Percentiles rank a stretch among this genome's conserved stretches.
These are phyloP conservation scores for Zalophus californianus DNA, from an alignment of 2,797 vertebrate genomes.

Conservation along the genomic window DNA sequence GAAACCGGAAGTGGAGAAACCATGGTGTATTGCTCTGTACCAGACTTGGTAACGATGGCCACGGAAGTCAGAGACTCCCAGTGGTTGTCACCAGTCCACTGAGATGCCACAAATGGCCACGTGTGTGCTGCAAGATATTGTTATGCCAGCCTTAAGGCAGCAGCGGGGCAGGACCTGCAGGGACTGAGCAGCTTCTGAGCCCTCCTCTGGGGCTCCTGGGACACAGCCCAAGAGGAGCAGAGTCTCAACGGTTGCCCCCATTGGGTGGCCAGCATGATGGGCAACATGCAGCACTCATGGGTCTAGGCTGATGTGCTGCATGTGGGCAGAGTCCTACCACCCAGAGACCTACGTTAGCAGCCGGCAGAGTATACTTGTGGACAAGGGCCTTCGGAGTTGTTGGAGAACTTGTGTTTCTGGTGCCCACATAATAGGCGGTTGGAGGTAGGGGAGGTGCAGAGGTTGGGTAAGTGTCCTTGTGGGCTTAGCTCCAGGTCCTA, in stretches of 20 bases:
- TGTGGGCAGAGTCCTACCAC: not conserved
- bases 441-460: not conserved
- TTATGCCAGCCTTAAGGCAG: not conserved
- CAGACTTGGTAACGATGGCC: not conserved
- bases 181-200: not conserved
- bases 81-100: not conserved
- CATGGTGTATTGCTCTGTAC: not conserved
- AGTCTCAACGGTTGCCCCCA: not conserved
- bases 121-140: not conserved
- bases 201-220: not conserved
- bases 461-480: not conserved
- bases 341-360: not conserved
- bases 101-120: not conserved
- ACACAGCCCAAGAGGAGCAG: not conserved
- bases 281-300: not conserved
- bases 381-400: not conserved
- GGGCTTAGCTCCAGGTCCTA: not conserved
- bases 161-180: not conserved
- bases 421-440: not conserved
- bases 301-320: not conserved
- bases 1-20: not conserved
- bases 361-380: accelerated
- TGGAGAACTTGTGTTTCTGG: not conserved
- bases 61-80: not conserved
- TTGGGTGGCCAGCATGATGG: not conserved